Evolutionary conservation across 2,113 vertebrate species (phyloP).

Genomic region (Neolamprologus variostigma): DNA sequence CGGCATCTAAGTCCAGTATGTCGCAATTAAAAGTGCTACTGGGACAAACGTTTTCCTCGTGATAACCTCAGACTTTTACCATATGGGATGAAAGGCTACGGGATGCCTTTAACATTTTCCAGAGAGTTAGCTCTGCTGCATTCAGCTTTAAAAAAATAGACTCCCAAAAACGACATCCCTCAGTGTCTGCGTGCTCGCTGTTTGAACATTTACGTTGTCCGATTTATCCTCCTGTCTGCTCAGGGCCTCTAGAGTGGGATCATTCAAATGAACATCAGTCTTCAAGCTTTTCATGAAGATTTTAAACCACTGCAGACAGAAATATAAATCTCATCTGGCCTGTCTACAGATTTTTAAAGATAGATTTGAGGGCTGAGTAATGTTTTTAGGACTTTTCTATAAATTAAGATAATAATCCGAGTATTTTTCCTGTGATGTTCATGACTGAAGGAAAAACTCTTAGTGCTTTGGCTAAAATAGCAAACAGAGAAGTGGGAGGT

Average conservation of each 20-base stretch:
- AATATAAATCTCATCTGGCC: background rate
- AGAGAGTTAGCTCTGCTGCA: background rate
- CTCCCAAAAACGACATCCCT: background rate
- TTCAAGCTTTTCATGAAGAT: background rate
- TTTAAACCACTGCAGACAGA: background rate
- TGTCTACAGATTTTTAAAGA: background rate
- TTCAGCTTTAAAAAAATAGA: background rate
- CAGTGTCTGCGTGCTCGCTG: background rate
- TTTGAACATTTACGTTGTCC: rapidly evolving
- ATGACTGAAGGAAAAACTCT: background rate
- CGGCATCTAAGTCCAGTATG: background rate
- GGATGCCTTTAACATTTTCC: background rate
- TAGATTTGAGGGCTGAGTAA: background rate
- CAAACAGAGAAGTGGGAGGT: background rate
- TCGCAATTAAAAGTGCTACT: background rate
- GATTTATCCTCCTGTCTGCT: background rate
- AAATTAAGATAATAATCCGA: background rate
- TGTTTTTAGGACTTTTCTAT: background rate
- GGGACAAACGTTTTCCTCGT: background rate
- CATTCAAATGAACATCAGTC: background rate
- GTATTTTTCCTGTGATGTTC: background rate
- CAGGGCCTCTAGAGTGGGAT: rapidly evolving
- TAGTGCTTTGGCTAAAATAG: background rate
- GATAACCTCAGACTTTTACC: background rate
- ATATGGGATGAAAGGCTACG: rapidly evolving